Conservation (phyloP, 2,113 vertebrate species). For the Turnix velox region DNA sequence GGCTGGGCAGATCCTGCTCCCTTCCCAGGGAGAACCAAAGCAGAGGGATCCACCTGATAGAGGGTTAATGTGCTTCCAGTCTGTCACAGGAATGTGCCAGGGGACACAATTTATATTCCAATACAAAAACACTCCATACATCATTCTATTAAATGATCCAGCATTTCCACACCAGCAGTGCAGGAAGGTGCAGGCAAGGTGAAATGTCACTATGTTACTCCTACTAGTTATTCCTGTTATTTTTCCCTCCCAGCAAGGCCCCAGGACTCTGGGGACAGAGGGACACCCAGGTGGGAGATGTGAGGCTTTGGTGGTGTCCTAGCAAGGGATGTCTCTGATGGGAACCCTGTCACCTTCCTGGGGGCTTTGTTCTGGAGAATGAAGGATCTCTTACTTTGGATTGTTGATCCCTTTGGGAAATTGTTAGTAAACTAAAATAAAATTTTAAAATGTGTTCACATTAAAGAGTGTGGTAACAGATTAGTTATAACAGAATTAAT, state of each 20-base stretch:
- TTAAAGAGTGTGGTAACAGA: neutral
- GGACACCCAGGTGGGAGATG: fast-evolving
- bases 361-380: fast-evolving
- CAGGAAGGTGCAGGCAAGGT: neutral
- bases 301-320: fast-evolving
- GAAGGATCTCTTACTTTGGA: neutral
- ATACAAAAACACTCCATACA: neutral
- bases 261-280: fast-evolving
- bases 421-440: no score
- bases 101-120: no score
- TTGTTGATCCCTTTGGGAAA: neutral
- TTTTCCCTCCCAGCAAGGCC: neutral
- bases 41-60: no score
- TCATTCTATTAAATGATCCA: no score
- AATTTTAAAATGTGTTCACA: neutral
- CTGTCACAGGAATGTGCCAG: neutral
- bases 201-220: no score
- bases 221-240: no score
- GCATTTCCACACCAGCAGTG: neutral
- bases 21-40: neutral
- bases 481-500: no score
- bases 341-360: fast-evolving
- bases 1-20: neutral
- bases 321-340: fast-evolving
- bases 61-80: neutral